Base-by-base conservation (phyloP, 1,140 invertebrate genomes). In the Plectrocnemia conspersa region DNA sequence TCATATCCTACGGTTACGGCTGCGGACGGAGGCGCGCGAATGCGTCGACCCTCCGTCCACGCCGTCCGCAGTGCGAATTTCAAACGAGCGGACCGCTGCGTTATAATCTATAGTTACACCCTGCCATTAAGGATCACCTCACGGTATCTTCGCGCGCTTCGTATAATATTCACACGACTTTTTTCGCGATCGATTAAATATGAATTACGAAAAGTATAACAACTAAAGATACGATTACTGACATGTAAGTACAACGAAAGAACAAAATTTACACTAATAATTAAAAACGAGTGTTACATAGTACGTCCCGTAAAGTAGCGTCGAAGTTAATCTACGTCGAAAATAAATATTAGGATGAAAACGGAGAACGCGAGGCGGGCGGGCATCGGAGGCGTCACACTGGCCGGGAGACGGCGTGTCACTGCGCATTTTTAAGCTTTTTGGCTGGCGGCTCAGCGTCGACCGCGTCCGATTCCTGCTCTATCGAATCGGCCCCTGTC, bases 401-500 rank as follows among this genome's bases (percentile, higher is more conserved):
- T 32, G 47, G 41, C 29, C 63, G 52, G 62, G 65, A 55, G 55
- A 52, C 55, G 38, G 45, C 29, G 29, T 38, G 74, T 75, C 74
- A 75, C 72, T 75, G 74, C 27, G 70, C 68, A 64, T 73, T 70
- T 48, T 70, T 66, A 32, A 70, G 64, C 58, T 75, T 75, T 68
- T 74, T 74, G 44, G 68, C 67, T 11, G 72, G 71, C 52, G 64
- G 59, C 57, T 62, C 61, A 2, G 63, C 47, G 55, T 62, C 61
- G 3, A 61, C 52, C 21, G 32, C 50, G 52, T 62, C 59, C 3
- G 59, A 21, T 25, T 48, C 49, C 21, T 25, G 49, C 48, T 66
- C 70, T 56, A 70, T 66, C 15, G 62, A 53, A 27, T 69, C 64
- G 49, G 70, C 70, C 38, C 70, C 74, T 53, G 73, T 64, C 4